A percentile compares a stretch with the other conserved stretches of the same genome.
These are phyloP conservation scores for Lasioglossum leucozonium DNA, from an alignment of 2,888 invertebrate genomes.

Conservation along the genomic window DNA sequence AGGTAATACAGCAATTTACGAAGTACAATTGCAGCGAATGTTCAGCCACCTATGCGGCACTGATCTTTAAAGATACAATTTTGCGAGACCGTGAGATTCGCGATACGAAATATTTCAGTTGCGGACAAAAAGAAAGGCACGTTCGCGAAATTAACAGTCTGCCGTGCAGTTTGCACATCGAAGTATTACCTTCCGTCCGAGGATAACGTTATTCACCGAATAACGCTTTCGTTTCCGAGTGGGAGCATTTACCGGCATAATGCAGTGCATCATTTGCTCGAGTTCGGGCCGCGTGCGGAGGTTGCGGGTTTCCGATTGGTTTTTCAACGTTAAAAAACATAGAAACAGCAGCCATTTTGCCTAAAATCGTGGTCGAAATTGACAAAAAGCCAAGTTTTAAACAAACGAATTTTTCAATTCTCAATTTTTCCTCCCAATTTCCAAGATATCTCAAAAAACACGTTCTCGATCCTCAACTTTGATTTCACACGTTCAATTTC, in stretches of 20 bases:
- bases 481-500: background rate
- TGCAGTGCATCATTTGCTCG: constrained; percentile 46
- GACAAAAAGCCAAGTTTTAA: too few species aligned
- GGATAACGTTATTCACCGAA: constrained; percentile 47
- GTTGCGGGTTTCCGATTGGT: constrained; percentile 32
- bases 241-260: constrained; percentile 41
- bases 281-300: background rate
- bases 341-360: background rate
- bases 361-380: background rate
- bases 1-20: background rate
- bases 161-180: constrained; percentile 29
- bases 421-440: too few species aligned
- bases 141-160: constrained; percentile 48
- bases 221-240: constrained; percentile 48
- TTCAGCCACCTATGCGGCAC: background rate
- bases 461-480: too few species aligned
- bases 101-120: background rate
- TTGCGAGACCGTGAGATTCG: background rate
- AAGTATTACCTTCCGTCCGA: constrained; percentile 28
- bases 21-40: background rate
- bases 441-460: too few species aligned
- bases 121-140: constrained; percentile 17
- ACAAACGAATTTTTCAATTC: too few species aligned
- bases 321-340: constrained; percentile 42
- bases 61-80: background rate